Percentiles rank a stretch among this genome's conserved stretches.
phyloP scores from a whole-genome alignment of 2,888 invertebrate species.

The Dugesia japonica region DNA sequence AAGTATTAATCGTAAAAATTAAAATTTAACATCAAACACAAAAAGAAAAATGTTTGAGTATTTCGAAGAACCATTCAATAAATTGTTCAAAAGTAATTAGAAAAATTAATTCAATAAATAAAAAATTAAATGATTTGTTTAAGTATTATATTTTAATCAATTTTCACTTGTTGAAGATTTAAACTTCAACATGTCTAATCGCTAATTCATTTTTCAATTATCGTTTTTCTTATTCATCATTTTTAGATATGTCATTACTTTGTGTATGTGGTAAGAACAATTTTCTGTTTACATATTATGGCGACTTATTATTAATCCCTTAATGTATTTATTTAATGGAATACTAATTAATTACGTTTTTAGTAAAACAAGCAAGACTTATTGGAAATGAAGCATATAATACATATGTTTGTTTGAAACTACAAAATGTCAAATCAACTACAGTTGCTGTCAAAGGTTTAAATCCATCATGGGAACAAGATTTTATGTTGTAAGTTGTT shows the following conservation, averaged over 20 bases:
- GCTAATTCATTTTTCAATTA: background rate
- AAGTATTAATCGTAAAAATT: no score
- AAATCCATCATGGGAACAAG: slow-evolving; percentile 91
- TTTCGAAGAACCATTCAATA: no score
- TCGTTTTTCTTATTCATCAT: background rate
- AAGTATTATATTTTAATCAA: background rate
- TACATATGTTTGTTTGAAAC: slow-evolving; percentile 83
- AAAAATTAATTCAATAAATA: no score
- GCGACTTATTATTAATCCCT: no score
- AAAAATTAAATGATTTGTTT: no score
- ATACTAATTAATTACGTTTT: slow-evolving; percentile 44
- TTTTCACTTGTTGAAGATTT: background rate
- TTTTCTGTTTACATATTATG: no score
- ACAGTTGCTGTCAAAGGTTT: slow-evolving; percentile 87
- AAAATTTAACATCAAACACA: no score
- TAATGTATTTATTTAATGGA: no score
- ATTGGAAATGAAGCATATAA: slow-evolving; percentile 65
- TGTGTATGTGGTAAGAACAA: background rate
- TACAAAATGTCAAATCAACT: slow-evolving; percentile 92
- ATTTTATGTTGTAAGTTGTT: slow-evolving; percentile 97
- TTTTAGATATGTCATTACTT: slow-evolving; percentile 14
- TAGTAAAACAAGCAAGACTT: slow-evolving; percentile 75
- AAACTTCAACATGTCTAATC: slow-evolving; percentile 10
- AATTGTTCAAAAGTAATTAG: no score
- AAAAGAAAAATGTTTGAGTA: no score